Evolutionary conservation across 2,113 vertebrate genomes (phyloP).

Genomic region (Hiodon alosoides): DNA sequence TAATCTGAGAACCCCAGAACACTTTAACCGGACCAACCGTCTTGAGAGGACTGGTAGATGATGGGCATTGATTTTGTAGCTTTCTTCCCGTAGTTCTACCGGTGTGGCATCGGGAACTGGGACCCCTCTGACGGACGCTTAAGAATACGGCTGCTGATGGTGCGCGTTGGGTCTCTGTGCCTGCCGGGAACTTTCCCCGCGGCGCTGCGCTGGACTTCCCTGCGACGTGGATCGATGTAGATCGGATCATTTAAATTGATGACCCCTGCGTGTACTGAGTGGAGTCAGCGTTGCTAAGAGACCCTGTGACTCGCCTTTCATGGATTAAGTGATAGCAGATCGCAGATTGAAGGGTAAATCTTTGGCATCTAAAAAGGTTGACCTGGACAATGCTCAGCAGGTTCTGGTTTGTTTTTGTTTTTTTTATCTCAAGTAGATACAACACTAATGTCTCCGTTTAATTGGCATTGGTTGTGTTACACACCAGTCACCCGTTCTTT

Average conservation of each 20-base stretch:
- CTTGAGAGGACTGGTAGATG: not conserved
- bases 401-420: not conserved
- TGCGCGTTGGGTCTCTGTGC: slow-evolving; percentile 1
- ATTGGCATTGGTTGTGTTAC: not conserved
- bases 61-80: not conserved
- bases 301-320: slow-evolving; percentile 47
- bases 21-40: not conserved
- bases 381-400: not conserved
- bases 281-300: slow-evolving; percentile 52
- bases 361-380: slow-evolving; percentile 9
- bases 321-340: slow-evolving; percentile 9
- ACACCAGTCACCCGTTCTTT: not conserved
- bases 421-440: not conserved
- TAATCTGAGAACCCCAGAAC: not conserved
- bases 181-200: not conserved
- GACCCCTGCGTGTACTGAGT: slow-evolving; percentile 7
- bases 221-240: slow-evolving; percentile 13
- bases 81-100: not conserved
- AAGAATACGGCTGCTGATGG: not conserved
- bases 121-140: not conserved
- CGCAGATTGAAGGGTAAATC: slow-evolving; percentile 27
- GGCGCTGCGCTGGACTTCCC: not conserved
- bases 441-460: no score
- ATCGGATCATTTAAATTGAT: slow-evolving; percentile 30
- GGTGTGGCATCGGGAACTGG: not conserved